A percentile compares a stretch with the other conserved stretches of the same genome.
These are phyloP conservation scores for Momotus momota DNA, from an alignment of 2,797 vertebrate genomes.

Conservation along the genomic window DNA sequence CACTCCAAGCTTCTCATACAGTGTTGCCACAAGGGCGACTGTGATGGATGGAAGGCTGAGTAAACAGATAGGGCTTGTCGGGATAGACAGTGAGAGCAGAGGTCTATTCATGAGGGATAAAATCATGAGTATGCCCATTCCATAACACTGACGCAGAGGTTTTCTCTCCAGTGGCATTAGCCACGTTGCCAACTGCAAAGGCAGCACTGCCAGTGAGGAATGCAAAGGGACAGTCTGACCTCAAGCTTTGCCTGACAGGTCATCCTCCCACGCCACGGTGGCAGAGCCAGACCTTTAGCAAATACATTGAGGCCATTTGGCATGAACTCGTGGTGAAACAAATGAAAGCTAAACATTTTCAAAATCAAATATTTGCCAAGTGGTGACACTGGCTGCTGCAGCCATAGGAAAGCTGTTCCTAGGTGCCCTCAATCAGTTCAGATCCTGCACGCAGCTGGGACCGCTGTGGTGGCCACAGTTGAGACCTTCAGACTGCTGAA, in stretches of 20 bases:
- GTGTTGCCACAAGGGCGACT: not conserved
- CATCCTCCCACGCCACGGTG: not conserved
- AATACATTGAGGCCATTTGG: not conserved
- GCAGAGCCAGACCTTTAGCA: conserved; percentile 22
- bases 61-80: not conserved
- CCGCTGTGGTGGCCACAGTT: not conserved
- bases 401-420: not conserved
- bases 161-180: not conserved
- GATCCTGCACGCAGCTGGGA: not conserved
- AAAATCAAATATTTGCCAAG: conserved; percentile 2
- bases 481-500: not conserved
- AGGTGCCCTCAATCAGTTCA: not conserved
- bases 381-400: not conserved
- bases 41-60: not conserved
- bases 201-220: not conserved
- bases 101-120: not conserved
- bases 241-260: not conserved
- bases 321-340: rapidly evolving
- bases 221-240: not conserved
- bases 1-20: not conserved
- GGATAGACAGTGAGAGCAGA: not conserved
- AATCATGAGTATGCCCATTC: not conserved
- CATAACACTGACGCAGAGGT: not conserved
- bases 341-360: not conserved
- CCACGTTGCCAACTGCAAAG: not conserved